These are phyloP conservation scores for Ennomos fuscantarius DNA, from an alignment of 2,888 invertebrate genomes.

Conservation along the genomic window DNA sequence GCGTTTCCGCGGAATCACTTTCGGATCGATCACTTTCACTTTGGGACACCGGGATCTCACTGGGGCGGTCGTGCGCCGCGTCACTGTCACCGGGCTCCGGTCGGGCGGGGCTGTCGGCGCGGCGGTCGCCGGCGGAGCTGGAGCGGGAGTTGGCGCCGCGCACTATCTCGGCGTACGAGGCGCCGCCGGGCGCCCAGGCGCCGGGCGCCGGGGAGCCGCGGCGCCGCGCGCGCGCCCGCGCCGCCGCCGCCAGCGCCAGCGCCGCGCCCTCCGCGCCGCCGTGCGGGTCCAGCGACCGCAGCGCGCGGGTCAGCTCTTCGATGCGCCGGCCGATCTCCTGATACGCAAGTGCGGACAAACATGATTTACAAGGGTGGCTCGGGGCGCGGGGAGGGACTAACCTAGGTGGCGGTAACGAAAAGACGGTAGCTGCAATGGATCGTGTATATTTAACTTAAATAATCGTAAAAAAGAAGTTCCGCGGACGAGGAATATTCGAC, in stretches of 20 bases:
- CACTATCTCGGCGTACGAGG: conserved; percentile 92
- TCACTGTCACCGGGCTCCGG: conserved; percentile 40
- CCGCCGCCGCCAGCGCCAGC: conserved; percentile 86
- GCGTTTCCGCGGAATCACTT: conserved; percentile 46
- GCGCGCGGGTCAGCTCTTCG: conserved; percentile 89
- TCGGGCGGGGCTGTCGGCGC: conserved; percentile 45
- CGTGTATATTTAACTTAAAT: conserved; percentile 72
- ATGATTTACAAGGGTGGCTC: conserved; percentile 75
- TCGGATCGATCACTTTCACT: conserved; percentile 72
- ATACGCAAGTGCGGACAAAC: conserved; percentile 85
- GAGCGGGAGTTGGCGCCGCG: conserved; percentile 84
- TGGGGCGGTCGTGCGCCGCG: conserved; percentile 6
- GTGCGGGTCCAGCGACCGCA: conserved; percentile 91
- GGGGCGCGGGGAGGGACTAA: conserved; percentile 51
- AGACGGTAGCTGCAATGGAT: conserved; percentile 72
- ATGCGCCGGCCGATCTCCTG: conserved; percentile 90
- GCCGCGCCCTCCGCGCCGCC: conserved; percentile 59
- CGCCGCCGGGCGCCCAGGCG: conserved; percentile 89
- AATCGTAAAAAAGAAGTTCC: conserved; percentile 64
- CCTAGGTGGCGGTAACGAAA: conserved; percentile 54
- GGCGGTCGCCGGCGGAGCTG: conserved; percentile 60
- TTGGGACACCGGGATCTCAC: conserved; percentile 61
- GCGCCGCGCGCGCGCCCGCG: conserved; percentile 49
- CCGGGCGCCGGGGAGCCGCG: conserved; percentile 61
- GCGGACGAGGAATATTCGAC: conserved; percentile 65